phyloP scores from a whole-genome alignment of 1,140 invertebrate species.

The Zelostemma sp. region DNA sequence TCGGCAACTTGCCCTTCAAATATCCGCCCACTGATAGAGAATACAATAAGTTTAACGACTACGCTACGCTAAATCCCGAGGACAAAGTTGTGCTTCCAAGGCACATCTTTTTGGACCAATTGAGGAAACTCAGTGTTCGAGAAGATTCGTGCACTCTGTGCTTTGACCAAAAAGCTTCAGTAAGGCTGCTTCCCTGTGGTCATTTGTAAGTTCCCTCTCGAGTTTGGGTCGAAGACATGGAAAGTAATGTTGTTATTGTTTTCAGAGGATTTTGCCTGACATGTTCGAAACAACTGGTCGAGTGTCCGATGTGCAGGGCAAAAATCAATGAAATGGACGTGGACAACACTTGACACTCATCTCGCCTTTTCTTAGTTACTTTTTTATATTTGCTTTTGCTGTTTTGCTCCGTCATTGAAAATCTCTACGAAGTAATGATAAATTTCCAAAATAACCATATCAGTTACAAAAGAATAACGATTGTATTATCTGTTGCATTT shows the following conservation, averaged over 20 bases:
- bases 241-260: constrained; percentile 28
- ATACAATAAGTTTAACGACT: constrained; percentile 84
- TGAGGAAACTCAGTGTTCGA: constrained; percentile 80
- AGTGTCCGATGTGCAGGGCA: constrained; percentile 91
- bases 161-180: constrained; percentile 83
- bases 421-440: constrained; percentile 39
- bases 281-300: constrained; percentile 83
- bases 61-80: constrained; percentile 77
- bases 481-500: constrained; percentile 47
- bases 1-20: constrained; percentile 85
- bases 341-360: constrained; percentile 65
- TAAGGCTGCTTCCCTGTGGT: constrained; percentile 83
- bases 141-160: constrained; percentile 92
- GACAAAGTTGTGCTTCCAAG: constrained; percentile 79
- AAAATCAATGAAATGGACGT: constrained; percentile 63
- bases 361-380: constrained; percentile 29
- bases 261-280: constrained; percentile 87
- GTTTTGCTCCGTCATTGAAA: constrained; percentile 35
- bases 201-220: constrained; percentile 76
- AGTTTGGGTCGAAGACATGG: not conserved
- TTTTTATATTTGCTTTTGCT: constrained; percentile 42
- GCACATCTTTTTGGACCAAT: constrained; percentile 81
- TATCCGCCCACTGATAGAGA: constrained; percentile 79
- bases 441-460: constrained; percentile 26
- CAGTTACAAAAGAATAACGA: constrained; percentile 20